Evolutionary conservation across 2,113 vertebrate genomes (phyloP), one percentile per base, ranked within the genome.

Genomic region (Clarias magur): DNA sequence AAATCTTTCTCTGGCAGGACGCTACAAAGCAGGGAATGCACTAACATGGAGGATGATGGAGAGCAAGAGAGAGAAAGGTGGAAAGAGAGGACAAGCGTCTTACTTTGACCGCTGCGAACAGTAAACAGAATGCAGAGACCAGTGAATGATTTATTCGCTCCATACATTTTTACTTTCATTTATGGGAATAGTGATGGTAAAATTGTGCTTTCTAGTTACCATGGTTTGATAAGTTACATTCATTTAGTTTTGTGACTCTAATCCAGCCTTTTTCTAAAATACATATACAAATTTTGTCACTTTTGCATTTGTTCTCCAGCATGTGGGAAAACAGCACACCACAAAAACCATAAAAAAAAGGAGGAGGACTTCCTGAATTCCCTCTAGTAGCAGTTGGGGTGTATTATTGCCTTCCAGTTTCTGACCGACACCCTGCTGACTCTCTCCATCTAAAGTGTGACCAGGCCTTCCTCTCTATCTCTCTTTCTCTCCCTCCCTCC

Each of bases 1-100:
- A 90, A 92, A 92, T 91, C 90, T 87, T 78, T 54, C 23, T 19
- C 83, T 73, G 60, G 73, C 84, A 79, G 82, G 84, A 60, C 82
- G 82, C 89, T 88, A 85, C 81, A 88, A 85, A 87, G 89, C 67
- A 82, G 60, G 59, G 73, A 86, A 87, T 84, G 68, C 78, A 38
- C 79, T 88, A 80, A 88, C 81, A 42, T 38, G 54, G n/a, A 80
- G 62, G 67, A 78, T 87, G 90, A 89, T 88, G 56, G 48, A 84
- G 82, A 56, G 30, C 76, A 78, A 84, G 54, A 79, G 79, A 83
- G 83, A 85, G 54, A 85, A 80, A 56, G 80, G 79, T 88, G 83
- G 81, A 65, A 27, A 83, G 57, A 83, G 75, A 53, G 68, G 80
- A 85, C 76, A 88, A 86, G 84, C 38, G 25, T 84, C 81, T 84